Percentiles rank a stretch among this genome's conserved stretches.
Conservation (phyloP, 1,140 invertebrate genomes). For the Hypsibius dujardini region DNA sequence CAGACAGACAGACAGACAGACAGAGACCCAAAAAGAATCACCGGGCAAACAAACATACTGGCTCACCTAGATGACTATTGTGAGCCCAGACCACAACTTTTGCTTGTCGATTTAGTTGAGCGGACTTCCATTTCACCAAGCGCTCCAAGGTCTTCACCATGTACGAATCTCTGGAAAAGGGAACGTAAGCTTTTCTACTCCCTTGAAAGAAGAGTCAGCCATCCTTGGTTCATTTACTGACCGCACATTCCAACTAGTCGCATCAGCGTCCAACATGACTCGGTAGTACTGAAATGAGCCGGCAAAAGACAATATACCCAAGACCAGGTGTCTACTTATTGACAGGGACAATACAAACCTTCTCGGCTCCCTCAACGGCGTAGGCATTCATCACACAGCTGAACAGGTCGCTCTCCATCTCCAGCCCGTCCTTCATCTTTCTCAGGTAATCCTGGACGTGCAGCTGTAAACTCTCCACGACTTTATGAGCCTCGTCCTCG, state of each 20-base stretch:
- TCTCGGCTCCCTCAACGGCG: background rate
- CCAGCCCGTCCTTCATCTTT: conserved; percentile 9
- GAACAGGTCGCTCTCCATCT: conserved; percentile 5
- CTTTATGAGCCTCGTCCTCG: background rate
- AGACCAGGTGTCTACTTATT: no score
- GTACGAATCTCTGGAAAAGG: conserved; percentile 1
- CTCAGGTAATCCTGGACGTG: background rate
- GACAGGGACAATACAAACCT: background rate
- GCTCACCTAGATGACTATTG: conserved; percentile 9
- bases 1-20: no score
- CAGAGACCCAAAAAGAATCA: no score
- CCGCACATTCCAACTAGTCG: conserved; percentile 4
- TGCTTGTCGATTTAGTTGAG: background rate
- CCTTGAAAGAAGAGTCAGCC: background rate
- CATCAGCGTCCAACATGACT: background rate
- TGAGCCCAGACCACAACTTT: conserved; percentile 1
- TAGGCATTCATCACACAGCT: background rate
- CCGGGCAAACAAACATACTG: no score
- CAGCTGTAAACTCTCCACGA: background rate
- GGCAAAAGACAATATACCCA: no score
- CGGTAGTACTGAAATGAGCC: conserved; percentile 1
- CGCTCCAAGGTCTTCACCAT: background rate
- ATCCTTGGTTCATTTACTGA: background rate
- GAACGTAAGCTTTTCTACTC: conserved; percentile 1
- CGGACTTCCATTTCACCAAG: background rate